Percentiles rank a stretch among this genome's conserved stretches.
Conservation (phyloP, 2,888 invertebrate genomes). For the Nebria brevicollis region DNA sequence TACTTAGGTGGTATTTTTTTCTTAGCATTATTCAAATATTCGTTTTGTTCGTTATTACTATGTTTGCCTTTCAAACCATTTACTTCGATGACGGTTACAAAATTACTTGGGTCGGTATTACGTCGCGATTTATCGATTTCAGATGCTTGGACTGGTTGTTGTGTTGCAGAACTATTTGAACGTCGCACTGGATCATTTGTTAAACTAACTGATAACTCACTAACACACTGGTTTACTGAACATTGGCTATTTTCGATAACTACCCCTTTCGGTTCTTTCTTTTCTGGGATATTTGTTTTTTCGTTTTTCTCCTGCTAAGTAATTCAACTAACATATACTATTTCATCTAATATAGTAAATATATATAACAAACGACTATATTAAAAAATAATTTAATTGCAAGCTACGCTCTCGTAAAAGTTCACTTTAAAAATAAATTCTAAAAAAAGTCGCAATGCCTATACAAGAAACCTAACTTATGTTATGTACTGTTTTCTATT, state of each 20-base stretch:
- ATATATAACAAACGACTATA: not conserved
- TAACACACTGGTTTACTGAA: constrained; percentile 74
- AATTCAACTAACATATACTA: not conserved
- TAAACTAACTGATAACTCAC: constrained; percentile 69
- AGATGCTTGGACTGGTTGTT: constrained; percentile 31
- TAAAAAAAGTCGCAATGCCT: too few species aligned
- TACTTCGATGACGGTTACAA: constrained; percentile 90
- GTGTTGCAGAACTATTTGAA: constrained; percentile 47
- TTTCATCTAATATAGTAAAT: not conserved
- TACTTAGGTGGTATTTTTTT: constrained; percentile 59
- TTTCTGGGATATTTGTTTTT: constrained; percentile 21
- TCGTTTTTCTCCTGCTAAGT: constrained; percentile 33
- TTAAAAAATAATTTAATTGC: too few species aligned
- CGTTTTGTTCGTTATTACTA: constrained; percentile 21
- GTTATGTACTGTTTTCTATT: too few species aligned
- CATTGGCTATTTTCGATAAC: constrained; percentile 47
- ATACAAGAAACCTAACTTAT: too few species aligned
- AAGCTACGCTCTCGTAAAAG: too few species aligned
- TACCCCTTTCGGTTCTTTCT: constrained; percentile 25
- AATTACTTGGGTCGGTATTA: constrained; percentile 70
- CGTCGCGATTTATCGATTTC: constrained; percentile 51
- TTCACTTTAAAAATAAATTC: too few species aligned
- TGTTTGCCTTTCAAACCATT: constrained; percentile 73
- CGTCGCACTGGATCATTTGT: constrained; percentile 31
- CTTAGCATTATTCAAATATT: constrained; percentile 43